Conservation (phyloP, 2,113 vertebrate genomes). For the Bubo blakistoni region DNA sequence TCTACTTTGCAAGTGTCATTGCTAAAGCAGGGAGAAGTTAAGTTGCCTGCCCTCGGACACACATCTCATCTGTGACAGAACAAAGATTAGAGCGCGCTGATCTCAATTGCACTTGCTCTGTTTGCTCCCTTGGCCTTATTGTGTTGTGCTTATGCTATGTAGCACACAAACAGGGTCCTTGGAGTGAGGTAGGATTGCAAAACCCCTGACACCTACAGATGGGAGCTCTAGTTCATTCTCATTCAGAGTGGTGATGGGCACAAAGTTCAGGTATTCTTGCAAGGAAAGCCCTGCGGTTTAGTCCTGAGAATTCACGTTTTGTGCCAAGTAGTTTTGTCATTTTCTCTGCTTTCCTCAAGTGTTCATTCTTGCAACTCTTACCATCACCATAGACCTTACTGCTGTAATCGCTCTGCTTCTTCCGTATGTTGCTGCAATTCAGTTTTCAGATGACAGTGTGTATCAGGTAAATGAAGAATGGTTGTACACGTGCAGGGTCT, state of each 20-base stretch:
- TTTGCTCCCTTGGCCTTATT: neutral
- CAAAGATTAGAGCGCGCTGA: rapidly evolving
- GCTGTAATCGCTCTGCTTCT: neutral
- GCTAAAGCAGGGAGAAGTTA: neutral
- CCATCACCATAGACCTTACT: rapidly evolving
- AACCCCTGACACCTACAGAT: too few relatives aligned
- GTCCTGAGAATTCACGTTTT: neutral
- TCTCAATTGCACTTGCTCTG: neutral
- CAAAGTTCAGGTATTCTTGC: neutral
- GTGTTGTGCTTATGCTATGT: rapidly evolving
- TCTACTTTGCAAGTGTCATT: neutral
- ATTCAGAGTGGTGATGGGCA: neutral
- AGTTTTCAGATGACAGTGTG: neutral
- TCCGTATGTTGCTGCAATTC: neutral
- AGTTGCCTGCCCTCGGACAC: neutral
- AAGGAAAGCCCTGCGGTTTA: neutral
- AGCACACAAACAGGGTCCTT: neutral
- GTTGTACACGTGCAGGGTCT: neutral
- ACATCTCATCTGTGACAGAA: neutral
- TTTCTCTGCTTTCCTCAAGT: neutral
- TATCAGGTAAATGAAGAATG: neutral
- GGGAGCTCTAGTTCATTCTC: neutral
- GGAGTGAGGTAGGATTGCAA: neutral
- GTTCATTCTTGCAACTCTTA: neutral
- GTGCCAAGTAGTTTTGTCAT: neutral